Conservation (phyloP, 2,113 vertebrate species). For the Plectropomus leopardus region DNA sequence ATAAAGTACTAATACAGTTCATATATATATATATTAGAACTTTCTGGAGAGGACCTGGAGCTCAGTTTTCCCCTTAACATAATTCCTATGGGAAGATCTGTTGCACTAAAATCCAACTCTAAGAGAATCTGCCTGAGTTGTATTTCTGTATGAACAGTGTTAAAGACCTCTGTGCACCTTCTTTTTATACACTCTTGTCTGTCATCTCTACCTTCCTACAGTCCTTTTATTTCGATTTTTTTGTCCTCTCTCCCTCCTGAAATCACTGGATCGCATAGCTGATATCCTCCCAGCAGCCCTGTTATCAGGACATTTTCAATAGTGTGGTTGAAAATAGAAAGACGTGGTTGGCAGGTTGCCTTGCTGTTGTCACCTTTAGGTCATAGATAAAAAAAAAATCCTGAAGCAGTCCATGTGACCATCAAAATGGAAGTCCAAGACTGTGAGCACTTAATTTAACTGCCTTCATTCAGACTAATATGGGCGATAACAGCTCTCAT, state of each 20-base stretch:
- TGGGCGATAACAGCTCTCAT: background rate
- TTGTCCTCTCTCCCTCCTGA: slow-evolving; percentile 54
- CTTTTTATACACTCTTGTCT: slow-evolving; percentile 61
- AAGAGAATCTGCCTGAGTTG: slow-evolving; percentile 36
- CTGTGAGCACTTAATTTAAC: slow-evolving; percentile 31
- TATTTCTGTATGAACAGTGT: slow-evolving; percentile 44
- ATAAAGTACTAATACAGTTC: background rate
- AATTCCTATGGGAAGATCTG: slow-evolving; percentile 38
- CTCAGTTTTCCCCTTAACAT: slow-evolving; percentile 18
- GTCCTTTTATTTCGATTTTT: slow-evolving; percentile 56
- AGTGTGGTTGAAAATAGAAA: slow-evolving; percentile 58
- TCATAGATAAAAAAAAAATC: slow-evolving; percentile 45
- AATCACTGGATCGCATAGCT: slow-evolving; percentile 54
- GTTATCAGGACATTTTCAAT: slow-evolving; percentile 63
- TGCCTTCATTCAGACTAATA: slow-evolving; percentile 17
- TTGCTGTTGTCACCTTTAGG: slow-evolving; percentile 56
- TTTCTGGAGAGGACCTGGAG: slow-evolving; percentile 13
- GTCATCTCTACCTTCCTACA: slow-evolving; percentile 51
- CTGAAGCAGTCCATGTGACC: slow-evolving; percentile 14
- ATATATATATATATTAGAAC: slow-evolving; percentile 1
- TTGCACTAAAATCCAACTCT: slow-evolving; percentile 16
- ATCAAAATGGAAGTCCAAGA: background rate
- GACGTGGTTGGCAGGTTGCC: slow-evolving; percentile 43
- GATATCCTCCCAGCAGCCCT: slow-evolving; percentile 55
- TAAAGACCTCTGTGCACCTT: slow-evolving; percentile 46